Percentiles rank a stretch among this genome's conserved stretches.
phyloP scores from a whole-genome alignment of 2,797 vertebrate species.

The Nannoperca obscura region DNA sequence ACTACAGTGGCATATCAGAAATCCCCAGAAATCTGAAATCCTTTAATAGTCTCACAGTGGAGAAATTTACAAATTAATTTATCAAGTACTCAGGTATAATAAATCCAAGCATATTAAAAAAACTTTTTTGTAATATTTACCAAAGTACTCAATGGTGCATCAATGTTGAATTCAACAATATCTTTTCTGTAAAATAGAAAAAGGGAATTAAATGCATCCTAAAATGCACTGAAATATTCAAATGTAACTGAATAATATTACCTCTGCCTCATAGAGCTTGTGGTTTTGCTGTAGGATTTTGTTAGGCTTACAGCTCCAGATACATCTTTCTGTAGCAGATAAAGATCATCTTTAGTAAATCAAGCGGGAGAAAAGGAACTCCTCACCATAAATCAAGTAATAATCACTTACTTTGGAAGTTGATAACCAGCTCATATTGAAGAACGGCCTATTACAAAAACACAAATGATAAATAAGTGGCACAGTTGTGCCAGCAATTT shows the following conservation, averaged over 20 bases:
- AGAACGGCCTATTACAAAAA: slow-evolving; percentile 61
- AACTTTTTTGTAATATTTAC: slow-evolving; percentile 75
- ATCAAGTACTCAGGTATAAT: neutral
- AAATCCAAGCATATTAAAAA: neutral
- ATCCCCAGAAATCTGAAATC: too few relatives aligned
- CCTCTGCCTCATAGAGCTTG: slow-evolving; percentile 49
- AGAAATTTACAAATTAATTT: too few relatives aligned
- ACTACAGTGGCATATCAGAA: neutral
- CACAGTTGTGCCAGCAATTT: neutral
- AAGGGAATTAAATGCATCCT: slow-evolving; percentile 3
- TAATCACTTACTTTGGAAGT: slow-evolving; percentile 70
- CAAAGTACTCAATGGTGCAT: slow-evolving; percentile 82
- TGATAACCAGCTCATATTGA: slow-evolving; percentile 68
- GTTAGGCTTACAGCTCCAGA: slow-evolving; percentile 25
- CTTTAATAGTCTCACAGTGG: too few relatives aligned
- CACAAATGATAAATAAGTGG: neutral
- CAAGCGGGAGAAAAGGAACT: slow-evolving; percentile 1
- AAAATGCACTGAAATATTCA: slow-evolving; percentile 21
- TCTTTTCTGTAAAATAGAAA: slow-evolving; percentile 84
- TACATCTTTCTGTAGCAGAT: slow-evolving; percentile 56
- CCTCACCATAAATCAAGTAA: neutral
- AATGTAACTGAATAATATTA: slow-evolving; percentile 51
- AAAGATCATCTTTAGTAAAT: slow-evolving; percentile 34
- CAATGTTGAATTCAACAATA: slow-evolving; percentile 88
- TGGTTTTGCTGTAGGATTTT: slow-evolving; percentile 60